Conservation (phyloP, 2,888 invertebrate species). For the Ferdinandea cuprea region DNA sequence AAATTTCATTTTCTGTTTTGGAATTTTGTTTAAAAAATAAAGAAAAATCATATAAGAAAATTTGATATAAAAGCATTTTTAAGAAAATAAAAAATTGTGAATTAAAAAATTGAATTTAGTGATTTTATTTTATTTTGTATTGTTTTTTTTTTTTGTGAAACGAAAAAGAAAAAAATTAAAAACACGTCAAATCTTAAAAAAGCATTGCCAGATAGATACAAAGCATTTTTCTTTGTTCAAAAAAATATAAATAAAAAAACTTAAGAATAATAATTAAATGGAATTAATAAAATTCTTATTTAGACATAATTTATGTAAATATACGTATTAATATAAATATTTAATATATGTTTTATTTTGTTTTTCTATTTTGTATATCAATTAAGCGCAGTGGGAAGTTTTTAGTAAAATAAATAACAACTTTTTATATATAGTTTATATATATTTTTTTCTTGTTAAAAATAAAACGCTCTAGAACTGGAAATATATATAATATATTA, state of each 20-base stretch:
- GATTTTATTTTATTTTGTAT: too few species aligned
- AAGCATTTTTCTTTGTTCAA: constrained; percentile 48
- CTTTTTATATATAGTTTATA: constrained; percentile 56
- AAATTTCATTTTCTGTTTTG: constrained; percentile 1
- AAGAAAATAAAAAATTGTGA: constrained; percentile 5
- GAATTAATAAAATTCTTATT: constrained; percentile 56
- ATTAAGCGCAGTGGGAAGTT: constrained; percentile 83
- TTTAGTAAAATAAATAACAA: constrained; percentile 72
- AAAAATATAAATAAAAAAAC: constrained; percentile 45
- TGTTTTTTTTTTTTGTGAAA: constrained; percentile 40
- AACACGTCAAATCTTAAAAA: constrained; percentile 52
- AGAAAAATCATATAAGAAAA: not conserved
- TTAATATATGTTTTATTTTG: constrained; percentile 52
- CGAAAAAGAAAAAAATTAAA: too few species aligned
- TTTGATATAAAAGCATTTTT: not conserved
- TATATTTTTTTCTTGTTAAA: constrained; percentile 20
- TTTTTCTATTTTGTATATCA: constrained; percentile 74
- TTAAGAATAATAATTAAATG: constrained; percentile 46
- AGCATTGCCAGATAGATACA: constrained; percentile 72
- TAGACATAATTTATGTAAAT: constrained; percentile 75
- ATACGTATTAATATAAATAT: constrained; percentile 74
- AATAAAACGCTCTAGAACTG: constrained; percentile 56
- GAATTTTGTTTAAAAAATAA: constrained; percentile 7
- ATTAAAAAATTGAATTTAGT: constrained; percentile 47
- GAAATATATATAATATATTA: constrained; percentile 58